Base-by-base conservation (phyloP, 2,888 invertebrate genomes). In the Sesia apiformis region DNA sequence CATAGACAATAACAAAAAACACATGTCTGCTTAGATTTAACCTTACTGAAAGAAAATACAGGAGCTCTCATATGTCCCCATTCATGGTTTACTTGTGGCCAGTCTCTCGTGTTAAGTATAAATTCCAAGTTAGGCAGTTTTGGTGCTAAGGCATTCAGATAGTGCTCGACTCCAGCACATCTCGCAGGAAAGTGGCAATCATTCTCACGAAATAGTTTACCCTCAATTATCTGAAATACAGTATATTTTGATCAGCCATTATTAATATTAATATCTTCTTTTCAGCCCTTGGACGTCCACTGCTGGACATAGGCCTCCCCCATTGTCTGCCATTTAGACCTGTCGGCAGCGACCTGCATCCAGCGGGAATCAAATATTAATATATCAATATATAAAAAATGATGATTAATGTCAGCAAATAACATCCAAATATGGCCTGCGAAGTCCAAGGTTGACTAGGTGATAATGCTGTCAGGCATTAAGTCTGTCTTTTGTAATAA, bases 21-120 rank as follows among this genome's bases (percentile, higher is more conserved):
- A 23, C 23, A 23, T 23, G 2, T 23, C 23, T 23, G 23, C 23
- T 23, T 23, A 23, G 23, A 23, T 23, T 49, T 66, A 69, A 94
- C 94, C 92, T 98, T 98, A 78, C 98, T 98, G 77, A 99, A 99
- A 3, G 98, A 98, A 76, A 98, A 95, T n/a, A 98, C 93, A 7
- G 98, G 98, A 40, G 93, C 91, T 64, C 91, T 84, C 4, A 84
- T 75, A 42, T 84, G 84, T 1, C 91, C 91, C 87, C 92, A 93
- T 54, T 90, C 83, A 62, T 84, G 90, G 62, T 92, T 92, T 23
- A 96, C 88, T 88, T 97, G 97, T 3, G 98, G 98, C 94, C 97
- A 98, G 82, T 98, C 98, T 57, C 97, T 91, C 0, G 96, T 95
- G 75, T 99, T 99, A 38, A 98, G 80, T 7, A 96, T 90, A 58